phyloP scores from a whole-genome alignment of 2,113 vertebrate genomes.

The Lipotes vexillifer region DNA sequence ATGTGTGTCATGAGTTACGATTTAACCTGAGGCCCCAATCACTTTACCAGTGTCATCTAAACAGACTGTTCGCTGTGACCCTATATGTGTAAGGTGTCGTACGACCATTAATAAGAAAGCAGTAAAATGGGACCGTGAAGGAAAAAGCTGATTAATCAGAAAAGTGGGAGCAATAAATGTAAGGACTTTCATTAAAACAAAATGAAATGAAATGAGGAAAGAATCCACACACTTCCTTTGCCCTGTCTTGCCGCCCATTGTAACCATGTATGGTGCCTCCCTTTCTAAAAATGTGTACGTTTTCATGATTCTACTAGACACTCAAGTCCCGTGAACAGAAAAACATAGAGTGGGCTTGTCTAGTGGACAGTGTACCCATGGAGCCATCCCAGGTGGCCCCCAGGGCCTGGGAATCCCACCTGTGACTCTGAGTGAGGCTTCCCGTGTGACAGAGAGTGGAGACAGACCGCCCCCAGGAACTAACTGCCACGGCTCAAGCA shows the following conservation, averaged over 20 bases:
- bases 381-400: background rate
- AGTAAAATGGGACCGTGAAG: background rate
- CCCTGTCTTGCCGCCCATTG: rapidly evolving
- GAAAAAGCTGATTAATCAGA: background rate
- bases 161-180: rapidly evolving
- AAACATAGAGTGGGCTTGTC: background rate
- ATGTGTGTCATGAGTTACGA: rapidly evolving
- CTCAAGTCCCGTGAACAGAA: background rate
- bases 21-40: background rate
- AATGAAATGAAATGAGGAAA: too few relatives aligned
- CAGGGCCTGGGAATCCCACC: background rate
- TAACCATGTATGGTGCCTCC: rapidly evolving
- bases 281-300: background rate
- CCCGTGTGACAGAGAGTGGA: background rate
- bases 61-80: too few relatives aligned
- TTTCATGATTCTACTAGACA: background rate
- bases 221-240: rapidly evolving
- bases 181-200: background rate
- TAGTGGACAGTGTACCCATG: rapidly evolving
- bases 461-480: background rate
- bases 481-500: background rate
- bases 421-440: background rate
- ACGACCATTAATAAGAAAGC: too few relatives aligned
- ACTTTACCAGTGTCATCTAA: too few relatives aligned
- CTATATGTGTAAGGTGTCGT: rapidly evolving